Conservation (phyloP, 37 sponge, comb jelly and placozoan species). For the Dysidea cf. avara region DNA sequence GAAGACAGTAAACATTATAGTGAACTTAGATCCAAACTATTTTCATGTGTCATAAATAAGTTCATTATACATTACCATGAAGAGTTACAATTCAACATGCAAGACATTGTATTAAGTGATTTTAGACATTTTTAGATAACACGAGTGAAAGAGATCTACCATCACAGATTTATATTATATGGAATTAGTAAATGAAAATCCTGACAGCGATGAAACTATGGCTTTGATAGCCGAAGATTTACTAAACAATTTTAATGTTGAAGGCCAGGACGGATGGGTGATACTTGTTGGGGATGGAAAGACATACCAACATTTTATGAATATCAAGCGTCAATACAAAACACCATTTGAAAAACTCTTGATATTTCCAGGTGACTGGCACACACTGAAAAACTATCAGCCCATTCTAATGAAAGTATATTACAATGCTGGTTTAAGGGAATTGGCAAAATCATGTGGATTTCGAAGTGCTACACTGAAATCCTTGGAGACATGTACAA, state of each 20-base stretch:
- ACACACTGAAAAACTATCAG: slow-evolving; percentile 7
- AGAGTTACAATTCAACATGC: too few species aligned
- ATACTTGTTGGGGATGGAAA: too few species aligned
- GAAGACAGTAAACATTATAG: neutral
- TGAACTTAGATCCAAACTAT: neutral
- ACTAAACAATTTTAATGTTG: neutral
- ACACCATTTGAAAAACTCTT: neutral
- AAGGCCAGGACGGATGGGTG: neutral
- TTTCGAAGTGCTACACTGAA: neutral
- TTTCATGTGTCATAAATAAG: slow-evolving; percentile 5
- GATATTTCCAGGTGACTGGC: slow-evolving; percentile 20
- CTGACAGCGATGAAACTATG: slow-evolving; percentile 35
- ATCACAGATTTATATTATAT: slow-evolving; percentile 17
- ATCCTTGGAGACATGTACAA: slow-evolving; percentile 2
- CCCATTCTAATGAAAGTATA: too few species aligned
- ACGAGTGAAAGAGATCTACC: too few species aligned
- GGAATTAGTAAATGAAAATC: slow-evolving; percentile 28
- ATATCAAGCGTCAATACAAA: slow-evolving; percentile 1
- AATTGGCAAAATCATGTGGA: slow-evolving; percentile 3
- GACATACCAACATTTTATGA: too few species aligned
- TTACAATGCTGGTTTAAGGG: slow-evolving; percentile 6
- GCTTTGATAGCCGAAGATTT: slow-evolving; percentile 2
- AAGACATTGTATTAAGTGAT: too few species aligned
- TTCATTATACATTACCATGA: neutral
- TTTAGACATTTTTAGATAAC: too few species aligned